Evolutionary conservation across 2,888 invertebrate species (phyloP).

Genomic region (Trisateles emortualis): DNA sequence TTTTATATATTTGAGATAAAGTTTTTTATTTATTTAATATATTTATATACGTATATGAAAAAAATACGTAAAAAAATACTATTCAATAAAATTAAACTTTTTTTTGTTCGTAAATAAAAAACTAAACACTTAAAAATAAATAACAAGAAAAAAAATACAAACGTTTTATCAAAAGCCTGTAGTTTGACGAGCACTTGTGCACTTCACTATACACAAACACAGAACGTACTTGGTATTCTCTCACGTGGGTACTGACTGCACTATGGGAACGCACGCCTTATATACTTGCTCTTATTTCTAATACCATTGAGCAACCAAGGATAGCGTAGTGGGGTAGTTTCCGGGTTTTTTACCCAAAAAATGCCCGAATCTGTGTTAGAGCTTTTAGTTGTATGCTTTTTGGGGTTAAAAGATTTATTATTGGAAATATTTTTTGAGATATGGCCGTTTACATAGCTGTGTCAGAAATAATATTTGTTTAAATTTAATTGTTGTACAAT

Average conservation of each 20-base stretch:
- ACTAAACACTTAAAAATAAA: constrained; percentile 6
- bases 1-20: too few relatives aligned
- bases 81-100: too few relatives aligned
- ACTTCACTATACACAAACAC: constrained; percentile 46
- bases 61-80: neutral
- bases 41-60: too few relatives aligned
- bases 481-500: too few relatives aligned
- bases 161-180: constrained; percentile 18
- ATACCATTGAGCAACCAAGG: constrained; percentile 48
- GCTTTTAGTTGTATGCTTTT: neutral
- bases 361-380: neutral
- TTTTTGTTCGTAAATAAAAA: too few relatives aligned
- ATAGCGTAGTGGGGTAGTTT: constrained; percentile 49
- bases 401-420: neutral
- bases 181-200: constrained; percentile 17
- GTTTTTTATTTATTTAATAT: too few relatives aligned
- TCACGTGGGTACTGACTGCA: constrained; percentile 42
- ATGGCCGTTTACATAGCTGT: neutral
- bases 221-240: constrained; percentile 25
- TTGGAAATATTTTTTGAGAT: neutral
- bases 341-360: constrained; percentile 44
- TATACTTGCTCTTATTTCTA: constrained; percentile 66
- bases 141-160: constrained; percentile 13
- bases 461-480: too few relatives aligned
- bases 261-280: constrained; percentile 41